A percentile compares a stretch with the other conserved stretches of the same genome.
These are phyloP conservation scores for Melanotus villosus DNA, from an alignment of 2,888 invertebrate genomes.

Conservation along the genomic window DNA sequence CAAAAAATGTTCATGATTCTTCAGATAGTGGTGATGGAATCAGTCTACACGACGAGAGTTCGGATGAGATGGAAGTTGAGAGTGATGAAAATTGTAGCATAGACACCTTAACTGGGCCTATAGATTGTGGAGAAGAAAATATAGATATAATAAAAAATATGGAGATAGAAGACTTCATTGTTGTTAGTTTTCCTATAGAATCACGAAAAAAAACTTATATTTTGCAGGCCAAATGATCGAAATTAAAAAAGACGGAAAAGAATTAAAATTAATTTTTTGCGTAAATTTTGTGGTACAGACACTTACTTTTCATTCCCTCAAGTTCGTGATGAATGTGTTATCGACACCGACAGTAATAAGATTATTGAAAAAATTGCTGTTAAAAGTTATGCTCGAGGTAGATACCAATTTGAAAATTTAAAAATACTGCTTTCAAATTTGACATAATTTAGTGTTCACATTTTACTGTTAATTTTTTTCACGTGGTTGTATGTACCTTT, in stretches of 20 bases:
- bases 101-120: background rate
- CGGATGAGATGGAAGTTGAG: background rate
- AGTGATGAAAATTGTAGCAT: background rate
- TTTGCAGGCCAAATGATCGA: slow-evolving; percentile 1
- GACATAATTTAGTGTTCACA: too few species aligned
- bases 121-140: background rate
- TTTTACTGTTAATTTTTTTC: too few species aligned
- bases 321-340: slow-evolving; percentile 5
- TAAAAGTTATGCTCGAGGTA: background rate
- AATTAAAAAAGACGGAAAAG: background rate
- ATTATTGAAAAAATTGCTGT: background rate
- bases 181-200: slow-evolving; percentile 12
- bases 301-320: slow-evolving; percentile 4
- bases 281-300: slow-evolving; percentile 6
- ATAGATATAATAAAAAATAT: background rate
- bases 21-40: background rate
- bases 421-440: too few species aligned
- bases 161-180: background rate
- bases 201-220: background rate
- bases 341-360: background rate
- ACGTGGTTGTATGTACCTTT: too few species aligned
- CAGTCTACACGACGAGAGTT: background rate
- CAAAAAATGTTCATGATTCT: background rate
- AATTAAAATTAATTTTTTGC: background rate
- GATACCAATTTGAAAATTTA: background rate